Conservation (phyloP, 2,113 vertebrate species). For the Notarius quadriscutis region DNA sequence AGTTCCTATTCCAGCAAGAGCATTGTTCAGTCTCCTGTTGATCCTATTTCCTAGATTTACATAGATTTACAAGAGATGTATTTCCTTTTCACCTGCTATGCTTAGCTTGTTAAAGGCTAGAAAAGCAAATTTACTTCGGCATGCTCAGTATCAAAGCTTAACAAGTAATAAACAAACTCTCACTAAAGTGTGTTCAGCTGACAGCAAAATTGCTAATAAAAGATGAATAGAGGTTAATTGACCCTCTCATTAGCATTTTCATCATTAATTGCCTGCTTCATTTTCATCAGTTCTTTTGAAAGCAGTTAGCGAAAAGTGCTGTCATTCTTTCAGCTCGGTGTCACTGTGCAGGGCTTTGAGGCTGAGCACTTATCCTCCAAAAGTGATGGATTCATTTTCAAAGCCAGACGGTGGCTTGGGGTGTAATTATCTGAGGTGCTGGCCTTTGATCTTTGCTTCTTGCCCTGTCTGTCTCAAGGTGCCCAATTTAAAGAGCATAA, state of each 20-base stretch:
- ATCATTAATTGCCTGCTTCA: constrained; percentile 33
- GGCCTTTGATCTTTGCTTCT: constrained; percentile 62
- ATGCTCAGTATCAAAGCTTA: constrained; percentile 23
- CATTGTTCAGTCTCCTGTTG: background rate
- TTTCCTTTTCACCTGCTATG: background rate
- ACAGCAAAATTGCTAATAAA: constrained; percentile 27
- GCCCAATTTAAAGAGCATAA: constrained; percentile 60
- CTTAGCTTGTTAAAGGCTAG: constrained; percentile 6
- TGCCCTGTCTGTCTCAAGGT: constrained; percentile 50
- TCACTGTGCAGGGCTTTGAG: constrained; percentile 31
- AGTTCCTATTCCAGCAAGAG: background rate
- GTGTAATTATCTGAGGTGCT: constrained; percentile 66
- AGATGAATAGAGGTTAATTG: constrained; percentile 50
- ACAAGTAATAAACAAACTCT: constrained; percentile 17
- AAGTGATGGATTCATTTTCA: constrained; percentile 65
- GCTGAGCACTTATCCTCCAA: constrained; percentile 45
- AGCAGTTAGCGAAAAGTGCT: background rate
- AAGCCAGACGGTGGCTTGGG: constrained; percentile 56
- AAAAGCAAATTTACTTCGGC: constrained; percentile 8
- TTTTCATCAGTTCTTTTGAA: constrained; percentile 32
- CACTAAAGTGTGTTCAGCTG: background rate
- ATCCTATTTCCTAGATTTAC: background rate
- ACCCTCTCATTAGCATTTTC: constrained; percentile 37
- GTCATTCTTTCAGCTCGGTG: constrained; percentile 15
- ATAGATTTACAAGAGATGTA: background rate